These are phyloP conservation scores for Loxodonta africana DNA, from an alignment of 2,113 vertebrate genomes.

Conservation along the genomic window DNA sequence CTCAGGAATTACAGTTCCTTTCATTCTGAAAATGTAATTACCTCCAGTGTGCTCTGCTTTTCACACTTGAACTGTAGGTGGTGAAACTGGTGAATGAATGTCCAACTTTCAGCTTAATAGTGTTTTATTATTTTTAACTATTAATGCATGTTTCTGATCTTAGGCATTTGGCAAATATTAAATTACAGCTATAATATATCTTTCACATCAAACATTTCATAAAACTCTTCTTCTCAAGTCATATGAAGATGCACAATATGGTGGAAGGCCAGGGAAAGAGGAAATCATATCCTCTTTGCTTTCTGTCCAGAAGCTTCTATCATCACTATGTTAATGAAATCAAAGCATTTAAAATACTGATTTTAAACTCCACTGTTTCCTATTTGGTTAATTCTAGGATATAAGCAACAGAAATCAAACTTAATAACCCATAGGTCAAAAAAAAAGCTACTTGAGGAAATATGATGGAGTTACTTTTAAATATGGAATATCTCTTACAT, in stretches of 20 bases:
- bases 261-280: not conserved
- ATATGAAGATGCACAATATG: not conserved
- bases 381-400: not conserved
- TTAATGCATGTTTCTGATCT: slow-evolving; percentile 13
- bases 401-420: not conserved
- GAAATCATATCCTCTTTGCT: not conserved
- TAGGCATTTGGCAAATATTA: slow-evolving; percentile 51
- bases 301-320: not conserved
- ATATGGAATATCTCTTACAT: not conserved
- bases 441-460: not conserved
- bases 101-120: slow-evolving; percentile 38
- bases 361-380: not conserved
- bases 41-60: not conserved
- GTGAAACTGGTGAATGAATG: not conserved
- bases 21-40: slow-evolving; percentile 63
- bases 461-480: slow-evolving; percentile 21
- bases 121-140: slow-evolving; percentile 71
- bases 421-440: not conserved
- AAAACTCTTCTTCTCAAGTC: not conserved
- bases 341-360: not conserved
- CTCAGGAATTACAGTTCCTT: slow-evolving; percentile 67
- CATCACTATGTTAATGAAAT: fast-evolving
- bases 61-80: not conserved
- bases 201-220: slow-evolving; percentile 43
- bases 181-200: slow-evolving; percentile 54